Base-by-base conservation (phyloP, 1,140 invertebrate species). In the Atta cephalotes region DNA sequence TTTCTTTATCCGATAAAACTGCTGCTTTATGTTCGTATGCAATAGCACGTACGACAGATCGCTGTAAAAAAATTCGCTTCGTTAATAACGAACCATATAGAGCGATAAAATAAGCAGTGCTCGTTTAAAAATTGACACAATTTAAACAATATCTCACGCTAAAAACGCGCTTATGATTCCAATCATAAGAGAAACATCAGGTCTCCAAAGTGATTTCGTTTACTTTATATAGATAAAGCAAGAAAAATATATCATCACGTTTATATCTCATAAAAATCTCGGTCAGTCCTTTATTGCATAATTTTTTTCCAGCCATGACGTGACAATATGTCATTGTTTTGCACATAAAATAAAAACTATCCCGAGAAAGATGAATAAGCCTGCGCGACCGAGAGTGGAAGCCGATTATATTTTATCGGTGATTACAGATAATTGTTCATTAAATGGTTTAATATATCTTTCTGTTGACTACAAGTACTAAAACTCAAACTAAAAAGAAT, bases 191-290 rank as follows among this genome's bases (percentile, higher is more conserved):
- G 56, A 82, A 74, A n/a, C 9, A 4, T 6, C 1, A 2, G 35
- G 16, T 14, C 1, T 1, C 0, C 35, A 58, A 31, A 45, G 21
- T 9, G 18, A 82, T 58, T 56, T 60, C 45, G 49, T 45, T 12
- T 25, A 18, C n/a, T 21, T 65, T 71, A 10, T 45, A 45, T 2
- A 45, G 39, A 10, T 25, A 62, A 7, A 39, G 18, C 14, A n/a
- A 49, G 31, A 53, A 80, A 39, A 62, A 62, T 74, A 25, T 74
- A 62, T 82, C 68, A 12, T 45, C 53, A 35, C 25, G 39, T 74
- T 82, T 74, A 62, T 58, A 58, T 7, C 35, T 74, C 68, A 16
- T 74, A 74, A 74, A 39, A 82, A 82, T 82, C 39, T 72, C 53
- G 39, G 35, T 72, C 53, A 71, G 18, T 18, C 25, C 18, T 82